Conservation (phyloP, 2,797 vertebrate species). For the Alfaro cultratus region DNA sequence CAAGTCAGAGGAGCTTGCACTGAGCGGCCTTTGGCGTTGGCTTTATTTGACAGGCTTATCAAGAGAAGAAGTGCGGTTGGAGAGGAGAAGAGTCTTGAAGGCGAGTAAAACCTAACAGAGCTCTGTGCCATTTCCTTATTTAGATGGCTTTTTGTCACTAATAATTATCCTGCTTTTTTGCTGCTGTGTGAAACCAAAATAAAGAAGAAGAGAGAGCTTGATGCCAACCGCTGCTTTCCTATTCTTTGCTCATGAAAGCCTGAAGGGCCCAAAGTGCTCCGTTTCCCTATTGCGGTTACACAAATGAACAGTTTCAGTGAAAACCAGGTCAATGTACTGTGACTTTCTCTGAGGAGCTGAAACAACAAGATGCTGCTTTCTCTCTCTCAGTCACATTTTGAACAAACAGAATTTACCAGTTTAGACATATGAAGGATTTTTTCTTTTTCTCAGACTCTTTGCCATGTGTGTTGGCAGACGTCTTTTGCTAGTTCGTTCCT, state of each 20-base stretch:
- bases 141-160: constrained; percentile 74
- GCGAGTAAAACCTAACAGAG: constrained; percentile 56
- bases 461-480: constrained; percentile 27
- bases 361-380: constrained; percentile 45
- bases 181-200: constrained; percentile 39
- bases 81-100: constrained; percentile 37
- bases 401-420: constrained; percentile 35
- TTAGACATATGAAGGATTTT: constrained; percentile 36
- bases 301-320: constrained; percentile 66
- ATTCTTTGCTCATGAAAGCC: constrained; percentile 57
- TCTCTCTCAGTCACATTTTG: constrained; percentile 12
- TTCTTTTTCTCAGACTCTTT: constrained; percentile 11
- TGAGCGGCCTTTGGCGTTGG: constrained; percentile 36
- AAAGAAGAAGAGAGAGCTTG: constrained; percentile 51
- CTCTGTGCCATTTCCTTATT: constrained; percentile 58
- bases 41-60: constrained; percentile 54
- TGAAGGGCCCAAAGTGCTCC: constrained; percentile 53
- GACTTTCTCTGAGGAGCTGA: constrained; percentile 58
- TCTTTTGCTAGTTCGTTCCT: not conserved
- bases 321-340: constrained; percentile 68
- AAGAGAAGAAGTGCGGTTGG: constrained; percentile 15
- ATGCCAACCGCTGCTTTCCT: constrained; percentile 60
- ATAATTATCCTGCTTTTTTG: constrained; percentile 72
- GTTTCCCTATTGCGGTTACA: constrained; percentile 53
- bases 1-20: constrained; percentile 34